phyloP scores from a whole-genome alignment of 1,140 invertebrate species.

The Drosophila mayri region DNA sequence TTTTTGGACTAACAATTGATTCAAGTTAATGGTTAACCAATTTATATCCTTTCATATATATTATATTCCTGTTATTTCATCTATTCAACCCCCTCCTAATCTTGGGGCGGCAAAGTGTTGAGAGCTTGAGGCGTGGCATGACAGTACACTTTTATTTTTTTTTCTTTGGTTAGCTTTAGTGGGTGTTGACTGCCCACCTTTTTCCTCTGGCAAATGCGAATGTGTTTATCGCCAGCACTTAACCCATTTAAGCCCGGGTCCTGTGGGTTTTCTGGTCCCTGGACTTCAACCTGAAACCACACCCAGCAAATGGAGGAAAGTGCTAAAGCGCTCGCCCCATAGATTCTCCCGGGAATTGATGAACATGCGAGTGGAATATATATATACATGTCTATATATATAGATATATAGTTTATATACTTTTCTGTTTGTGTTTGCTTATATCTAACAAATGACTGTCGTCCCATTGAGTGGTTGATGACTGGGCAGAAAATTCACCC shows the following conservation, averaged over 20 bases:
- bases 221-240: slow-evolving; percentile 51
- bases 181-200: slow-evolving; percentile 37
- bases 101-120: neutral
- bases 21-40: neutral
- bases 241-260: slow-evolving; percentile 41
- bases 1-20: neutral
- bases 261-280: slow-evolving; percentile 6
- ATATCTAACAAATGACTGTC: slow-evolving; percentile 60
- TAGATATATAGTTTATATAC: slow-evolving; percentile 1
- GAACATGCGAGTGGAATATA: slow-evolving; percentile 33
- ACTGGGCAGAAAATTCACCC: slow-evolving; percentile 52
- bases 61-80: slow-evolving; percentile 5
- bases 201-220: slow-evolving; percentile 16
- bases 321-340: slow-evolving; percentile 18
- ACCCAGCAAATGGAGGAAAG: slow-evolving; percentile 36
- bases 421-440: slow-evolving; percentile 24
- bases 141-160: slow-evolving; percentile 9
- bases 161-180: slow-evolving; percentile 12
- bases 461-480: slow-evolving; percentile 65
- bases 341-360: slow-evolving; percentile 48
- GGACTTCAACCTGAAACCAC: slow-evolving; percentile 17
- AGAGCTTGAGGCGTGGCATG: slow-evolving; percentile 21
- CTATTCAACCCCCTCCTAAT: neutral
- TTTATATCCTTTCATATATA: neutral
- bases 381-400: slow-evolving; percentile 1